Conservation (phyloP, 1,140 invertebrate genomes). For the Pseudachorutes palmiensis region DNA sequence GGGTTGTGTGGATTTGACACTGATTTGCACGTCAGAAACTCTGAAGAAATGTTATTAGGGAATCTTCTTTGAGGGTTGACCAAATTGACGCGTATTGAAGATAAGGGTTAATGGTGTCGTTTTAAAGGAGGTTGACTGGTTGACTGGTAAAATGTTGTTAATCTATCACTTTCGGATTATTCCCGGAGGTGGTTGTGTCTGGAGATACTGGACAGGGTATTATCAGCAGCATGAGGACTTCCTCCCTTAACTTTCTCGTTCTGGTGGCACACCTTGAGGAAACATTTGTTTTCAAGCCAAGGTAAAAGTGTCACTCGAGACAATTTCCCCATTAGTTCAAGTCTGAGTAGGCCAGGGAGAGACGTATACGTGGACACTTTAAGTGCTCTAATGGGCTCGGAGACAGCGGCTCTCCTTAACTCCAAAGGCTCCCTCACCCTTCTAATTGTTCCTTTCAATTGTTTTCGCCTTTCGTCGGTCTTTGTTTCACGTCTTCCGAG, state of each 20-base stretch:
- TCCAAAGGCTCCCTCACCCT: neutral
- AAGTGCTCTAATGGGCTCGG: slow-evolving; percentile 29
- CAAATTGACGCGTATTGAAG: neutral
- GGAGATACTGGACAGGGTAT: too few species aligned
- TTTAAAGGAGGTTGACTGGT: neutral
- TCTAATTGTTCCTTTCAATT: slow-evolving; percentile 10
- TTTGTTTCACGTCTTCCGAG: neutral
- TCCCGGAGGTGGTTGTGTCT: neutral
- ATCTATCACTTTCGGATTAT: slow-evolving; percentile 4
- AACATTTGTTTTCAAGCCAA: slow-evolving; percentile 3
- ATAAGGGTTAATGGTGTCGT: slow-evolving; percentile 4
- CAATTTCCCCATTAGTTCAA: slow-evolving; percentile 14
- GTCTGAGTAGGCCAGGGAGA: neutral
- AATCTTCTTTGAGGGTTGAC: neutral
- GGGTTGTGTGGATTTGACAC: too few species aligned
- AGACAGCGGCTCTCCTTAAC: slow-evolving; percentile 21
- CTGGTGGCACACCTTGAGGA: slow-evolving; percentile 9
- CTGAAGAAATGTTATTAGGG: neutral
- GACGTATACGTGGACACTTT: slow-evolving; percentile 18
- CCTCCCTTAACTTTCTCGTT: slow-evolving; percentile 3
- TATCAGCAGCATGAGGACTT: too few species aligned
- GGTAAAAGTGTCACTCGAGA: slow-evolving; percentile 10
- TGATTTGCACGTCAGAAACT: too few species aligned
- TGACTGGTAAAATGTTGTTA: neutral
- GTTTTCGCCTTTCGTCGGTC: neutral